phyloP scores from a whole-genome alignment of 2,888 invertebrate genomes.

The Micropterix aruncella region DNA sequence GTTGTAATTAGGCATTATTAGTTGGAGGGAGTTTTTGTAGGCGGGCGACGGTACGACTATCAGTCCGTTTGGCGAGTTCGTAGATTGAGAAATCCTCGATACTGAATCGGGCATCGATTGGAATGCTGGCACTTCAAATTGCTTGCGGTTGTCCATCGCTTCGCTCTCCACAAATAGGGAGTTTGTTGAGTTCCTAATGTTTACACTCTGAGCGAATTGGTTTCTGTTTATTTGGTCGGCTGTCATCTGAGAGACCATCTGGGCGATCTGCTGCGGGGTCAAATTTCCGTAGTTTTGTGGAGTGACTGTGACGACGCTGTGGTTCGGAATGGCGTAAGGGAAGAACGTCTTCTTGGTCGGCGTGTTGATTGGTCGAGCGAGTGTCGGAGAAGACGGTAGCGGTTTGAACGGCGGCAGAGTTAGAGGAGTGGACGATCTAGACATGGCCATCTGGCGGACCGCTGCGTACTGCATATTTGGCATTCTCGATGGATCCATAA shows the following conservation, averaged over 20 bases:
- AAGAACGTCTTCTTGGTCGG: slow-evolving; percentile 25
- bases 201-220: slow-evolving; percentile 10
- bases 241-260: slow-evolving; percentile 23
- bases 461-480: slow-evolving; percentile 4
- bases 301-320: not conserved
- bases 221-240: slow-evolving; percentile 24
- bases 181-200: slow-evolving; percentile 24
- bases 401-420: slow-evolving; percentile 70
- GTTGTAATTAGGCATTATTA: slow-evolving; percentile 16
- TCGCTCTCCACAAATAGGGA: slow-evolving; percentile 20
- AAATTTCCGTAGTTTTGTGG: slow-evolving; percentile 10
- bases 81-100: slow-evolving; percentile 35
- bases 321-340: slow-evolving; percentile 24
- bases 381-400: slow-evolving; percentile 47
- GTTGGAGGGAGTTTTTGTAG: slow-evolving; percentile 25
- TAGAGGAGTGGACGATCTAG: slow-evolving; percentile 38
- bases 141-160: slow-evolving; percentile 28
- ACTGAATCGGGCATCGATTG: slow-evolving; percentile 41
- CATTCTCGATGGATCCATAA: not conserved
- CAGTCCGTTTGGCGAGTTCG: slow-evolving; percentile 14
- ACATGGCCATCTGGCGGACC: slow-evolving; percentile 25
- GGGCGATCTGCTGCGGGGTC: slow-evolving; percentile 22
- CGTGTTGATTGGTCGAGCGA: slow-evolving; percentile 31
- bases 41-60: slow-evolving; percentile 26
- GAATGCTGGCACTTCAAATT: slow-evolving; percentile 17